Evolutionary conservation across 2,113 vertebrate species (phyloP), one percentile per base, ranked within the genome.

Genomic region (Malurus cyaneus): DNA sequence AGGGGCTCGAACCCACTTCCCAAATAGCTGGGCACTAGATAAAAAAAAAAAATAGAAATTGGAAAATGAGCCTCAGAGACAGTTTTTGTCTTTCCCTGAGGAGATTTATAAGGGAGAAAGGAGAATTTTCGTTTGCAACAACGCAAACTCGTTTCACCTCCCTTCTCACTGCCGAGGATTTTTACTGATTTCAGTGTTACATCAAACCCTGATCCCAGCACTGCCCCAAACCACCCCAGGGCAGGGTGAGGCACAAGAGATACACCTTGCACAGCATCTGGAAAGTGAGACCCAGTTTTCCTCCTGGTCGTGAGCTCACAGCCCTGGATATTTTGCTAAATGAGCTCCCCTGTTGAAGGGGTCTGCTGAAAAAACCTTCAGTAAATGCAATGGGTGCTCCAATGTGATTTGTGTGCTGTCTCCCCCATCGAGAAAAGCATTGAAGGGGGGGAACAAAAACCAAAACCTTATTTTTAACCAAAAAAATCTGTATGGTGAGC

Each of bases 201-300:
- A 41, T 11, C 50, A 67, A 86, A 50, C 5, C 29, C 21, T 18
- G 67, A 91, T 26, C 36, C 44, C 42, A 84, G 41, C 34, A 15
- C 69, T n/a, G 64, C 26, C 11, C 46, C 3, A 0, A 17, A 13
- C 9, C 6, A 0, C 14, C 32, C 29, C 0, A 3, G 31, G 31
- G 56, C 28, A 47, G 94, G 50, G 23, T 14, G 32, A 2, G 8
- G 61, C 36, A 44, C 69, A 49, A 23, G 41, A 87, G 15, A 39
- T 6, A 2, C 41, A 24, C 50, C 80, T 65, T 6, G 2, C 15
- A 8, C 42, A 83, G 59, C n/a, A 10, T 12, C 59, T 57, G 53
- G 41, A n/a, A 77, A 65, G 41, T 4, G n/a, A 89, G n/a, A 85
- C 29, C n/a, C 66, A 80, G 64, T 5, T 81, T 49, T 94, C 61